Base-by-base conservation (phyloP, 2,797 vertebrate species). In the Anomalospiza imberbis region DNA sequence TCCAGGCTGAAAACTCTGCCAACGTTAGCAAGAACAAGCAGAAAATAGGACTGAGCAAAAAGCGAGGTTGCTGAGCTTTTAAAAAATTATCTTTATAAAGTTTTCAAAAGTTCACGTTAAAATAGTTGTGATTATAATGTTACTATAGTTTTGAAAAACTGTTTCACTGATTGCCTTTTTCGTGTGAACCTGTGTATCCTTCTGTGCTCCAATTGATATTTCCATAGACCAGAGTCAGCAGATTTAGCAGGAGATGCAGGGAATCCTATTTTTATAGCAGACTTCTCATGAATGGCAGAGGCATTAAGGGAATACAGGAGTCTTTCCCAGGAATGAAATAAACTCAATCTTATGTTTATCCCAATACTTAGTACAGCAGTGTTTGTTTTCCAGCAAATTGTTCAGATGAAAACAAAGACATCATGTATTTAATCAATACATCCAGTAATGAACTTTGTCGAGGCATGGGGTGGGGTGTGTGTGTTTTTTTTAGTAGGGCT, bases 1-100 rank as follows among this genome's bases (percentile, higher is more conserved):
- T 92, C 25, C 78, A 68, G 91, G 92, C 93, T 93, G 90, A 93
- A 74, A 93, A 83, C 85, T 86, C 22, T 94, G 90, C 76, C 91
- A 94, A 2, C 6, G 16, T 85, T 93, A 87, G 92, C 86, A 84
- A 65, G 79, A 94, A 71, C 44, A 66, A 70, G 76, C 9, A 17
- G 51, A 78, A 95, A 90, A 91, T 5, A 61, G 91, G 86, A 7
- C 72, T 79, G 80, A 86, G 63, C 55, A 31, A 82, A 63, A 51
- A 48, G 32, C 0, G 0, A 85, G 72, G 47, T 76, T 92, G 94
- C 92, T 96, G 94, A 97, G 87, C 68, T 94, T 82, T 93, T 71
- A 80, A 89, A 89, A 94, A 91, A 51, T 67, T 54, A 85, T 71
- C 84, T 88, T 47, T 28, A 14, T 38, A 63, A 72, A 68, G 60